Evolutionary conservation across 2,113 vertebrate genomes (phyloP).

Genomic region (Sylvilagus bachmani): DNA sequence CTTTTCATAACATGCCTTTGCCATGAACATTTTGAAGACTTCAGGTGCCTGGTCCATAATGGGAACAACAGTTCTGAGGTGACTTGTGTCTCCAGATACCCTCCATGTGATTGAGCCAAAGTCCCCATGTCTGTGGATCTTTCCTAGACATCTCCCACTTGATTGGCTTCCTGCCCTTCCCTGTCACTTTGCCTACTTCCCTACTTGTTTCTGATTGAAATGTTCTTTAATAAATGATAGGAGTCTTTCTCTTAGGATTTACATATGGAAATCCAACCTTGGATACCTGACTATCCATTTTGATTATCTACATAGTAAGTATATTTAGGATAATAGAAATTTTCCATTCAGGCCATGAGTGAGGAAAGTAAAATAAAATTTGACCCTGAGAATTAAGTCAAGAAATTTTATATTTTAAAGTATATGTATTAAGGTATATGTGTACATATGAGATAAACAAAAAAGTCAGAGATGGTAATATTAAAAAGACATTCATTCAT

Average conservation of each 20-base stretch:
- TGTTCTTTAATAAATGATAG: neutral
- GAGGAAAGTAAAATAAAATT: constrained; percentile 17
- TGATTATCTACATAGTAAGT: neutral
- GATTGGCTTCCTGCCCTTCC: neutral
- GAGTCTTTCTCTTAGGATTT: constrained; percentile 1
- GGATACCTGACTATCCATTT: neutral
- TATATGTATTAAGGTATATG: neutral
- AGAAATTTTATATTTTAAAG: neutral
- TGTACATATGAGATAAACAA: too few species aligned
- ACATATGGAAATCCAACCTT: neutral
- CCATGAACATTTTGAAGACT: too few species aligned
- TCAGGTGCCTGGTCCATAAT: neutral
- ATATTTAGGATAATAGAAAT: constrained; percentile 5
- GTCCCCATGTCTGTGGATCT: neutral
- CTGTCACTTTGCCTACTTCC: neutral
- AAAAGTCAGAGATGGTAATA: too few species aligned
- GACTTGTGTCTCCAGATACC: neutral
- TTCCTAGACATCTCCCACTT: neutral
- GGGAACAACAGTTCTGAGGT: neutral
- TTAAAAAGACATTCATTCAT: too few species aligned
- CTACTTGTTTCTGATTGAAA: neutral
- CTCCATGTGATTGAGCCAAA: neutral
- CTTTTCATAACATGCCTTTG: too few species aligned
- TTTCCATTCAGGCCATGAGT: neutral
- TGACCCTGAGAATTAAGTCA: neutral